Conservation (phyloP, 2,888 invertebrate species). For the Megaustenia siamemsis region DNA sequence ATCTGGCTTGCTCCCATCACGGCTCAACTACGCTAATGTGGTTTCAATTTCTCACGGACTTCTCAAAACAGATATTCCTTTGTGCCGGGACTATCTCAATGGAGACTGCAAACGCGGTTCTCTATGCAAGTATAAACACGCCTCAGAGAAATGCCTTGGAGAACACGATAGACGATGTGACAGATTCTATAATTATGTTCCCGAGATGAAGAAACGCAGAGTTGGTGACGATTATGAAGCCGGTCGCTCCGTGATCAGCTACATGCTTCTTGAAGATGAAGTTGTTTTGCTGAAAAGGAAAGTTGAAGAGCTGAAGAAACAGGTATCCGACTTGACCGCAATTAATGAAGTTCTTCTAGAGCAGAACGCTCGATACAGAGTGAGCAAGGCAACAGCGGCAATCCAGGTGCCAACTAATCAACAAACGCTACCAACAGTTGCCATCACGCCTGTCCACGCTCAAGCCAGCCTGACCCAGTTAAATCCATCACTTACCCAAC, state of each 20-base stretch:
- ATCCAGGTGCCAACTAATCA: slow-evolving; percentile 74
- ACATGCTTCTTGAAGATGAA: slow-evolving; percentile 83
- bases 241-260: slow-evolving; percentile 34
- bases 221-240: slow-evolving; percentile 64
- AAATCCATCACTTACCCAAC: slow-evolving; percentile 77
- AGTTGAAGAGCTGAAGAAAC: slow-evolving; percentile 86
- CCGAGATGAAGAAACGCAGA: slow-evolving; percentile 67
- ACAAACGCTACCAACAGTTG: slow-evolving; percentile 79
- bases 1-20: slow-evolving; percentile 86
- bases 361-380: slow-evolving; percentile 87
- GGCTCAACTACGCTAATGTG: slow-evolving; percentile 66
- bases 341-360: slow-evolving; percentile 89
- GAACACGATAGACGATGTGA: slow-evolving; percentile 50
- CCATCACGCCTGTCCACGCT: slow-evolving; percentile 72
- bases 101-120: slow-evolving; percentile 83
- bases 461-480: slow-evolving; percentile 61
- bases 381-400: slow-evolving; percentile 71
- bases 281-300: slow-evolving; percentile 85
- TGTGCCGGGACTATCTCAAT: slow-evolving; percentile 85
- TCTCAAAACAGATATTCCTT: slow-evolving; percentile 78
- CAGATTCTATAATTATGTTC: slow-evolving; percentile 59
- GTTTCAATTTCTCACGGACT: slow-evolving; percentile 70
- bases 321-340: slow-evolving; percentile 86
- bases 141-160: slow-evolving; percentile 51
- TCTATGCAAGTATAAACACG: slow-evolving; percentile 82